A percentile compares a stretch with the other conserved stretches of the same genome.
Evolutionary conservation across 2,888 invertebrate species (phyloP).

Genomic region (Drosophila gaucha): DNA sequence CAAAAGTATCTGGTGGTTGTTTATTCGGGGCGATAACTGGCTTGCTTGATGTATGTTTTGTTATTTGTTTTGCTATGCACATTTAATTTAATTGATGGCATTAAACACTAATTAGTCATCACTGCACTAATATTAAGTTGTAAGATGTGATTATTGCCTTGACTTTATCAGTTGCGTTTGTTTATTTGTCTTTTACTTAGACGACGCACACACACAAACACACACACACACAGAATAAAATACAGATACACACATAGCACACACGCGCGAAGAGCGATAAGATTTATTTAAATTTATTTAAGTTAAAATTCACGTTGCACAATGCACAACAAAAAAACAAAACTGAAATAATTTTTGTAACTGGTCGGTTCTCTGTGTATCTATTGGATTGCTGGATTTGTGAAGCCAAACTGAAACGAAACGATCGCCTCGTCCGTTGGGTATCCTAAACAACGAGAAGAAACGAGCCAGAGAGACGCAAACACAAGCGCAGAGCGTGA

Average conservation of each 20-base stretch:
- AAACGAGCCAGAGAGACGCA: constrained; percentile 60
- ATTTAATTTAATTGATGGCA: constrained; percentile 41
- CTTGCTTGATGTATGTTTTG: neutral
- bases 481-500: constrained; percentile 29
- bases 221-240: neutral
- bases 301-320: constrained; percentile 50
- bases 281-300: constrained; percentile 61
- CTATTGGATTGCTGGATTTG: constrained; percentile 83
- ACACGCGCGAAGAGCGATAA: constrained; percentile 25
- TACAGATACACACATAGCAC: neutral
- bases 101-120: constrained; percentile 61
- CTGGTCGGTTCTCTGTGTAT: constrained; percentile 77
- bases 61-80: constrained; percentile 22
- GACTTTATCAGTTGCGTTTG: constrained; percentile 36
- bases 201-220: constrained; percentile 1
- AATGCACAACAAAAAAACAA: constrained; percentile 56
- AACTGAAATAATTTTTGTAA: constrained; percentile 56
- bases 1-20: constrained; percentile 61
- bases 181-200: constrained; percentile 26
- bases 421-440: constrained; percentile 77
- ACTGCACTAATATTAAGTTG: constrained; percentile 44
- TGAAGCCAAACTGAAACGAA: constrained; percentile 83
- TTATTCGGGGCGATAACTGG: constrained; percentile 12
- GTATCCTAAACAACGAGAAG: constrained; percentile 80
- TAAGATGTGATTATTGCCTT: constrained; percentile 34